phyloP scores from a whole-genome alignment of 2,797 vertebrate species.

The Lagorchestes hirsutus region DNA sequence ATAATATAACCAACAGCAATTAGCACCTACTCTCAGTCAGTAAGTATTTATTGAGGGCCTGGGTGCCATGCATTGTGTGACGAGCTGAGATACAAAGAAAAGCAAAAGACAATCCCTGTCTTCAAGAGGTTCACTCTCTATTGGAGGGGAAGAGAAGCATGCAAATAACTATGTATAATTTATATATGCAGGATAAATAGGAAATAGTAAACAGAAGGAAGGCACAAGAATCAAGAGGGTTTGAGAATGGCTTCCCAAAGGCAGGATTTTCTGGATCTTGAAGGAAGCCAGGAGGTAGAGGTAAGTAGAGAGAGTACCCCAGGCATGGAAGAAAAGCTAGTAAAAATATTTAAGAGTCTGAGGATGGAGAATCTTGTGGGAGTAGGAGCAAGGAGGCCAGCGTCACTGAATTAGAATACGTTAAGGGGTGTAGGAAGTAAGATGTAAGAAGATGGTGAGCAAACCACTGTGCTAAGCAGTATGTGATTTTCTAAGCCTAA shows the following conservation, averaged over 20 bases:
- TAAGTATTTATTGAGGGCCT: background rate
- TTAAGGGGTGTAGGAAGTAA: background rate
- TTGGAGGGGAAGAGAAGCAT: too few species aligned
- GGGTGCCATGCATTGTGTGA: background rate
- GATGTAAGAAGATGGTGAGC: background rate
- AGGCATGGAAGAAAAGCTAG: background rate
- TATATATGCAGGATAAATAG: background rate
- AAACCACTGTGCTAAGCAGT: background rate
- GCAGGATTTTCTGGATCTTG: background rate
- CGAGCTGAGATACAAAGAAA: background rate
- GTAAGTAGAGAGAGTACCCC: background rate
- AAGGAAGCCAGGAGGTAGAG: background rate
- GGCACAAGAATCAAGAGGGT: background rate
- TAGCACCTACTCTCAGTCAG: background rate
- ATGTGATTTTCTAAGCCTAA: background rate
- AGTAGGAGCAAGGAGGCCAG: background rate
- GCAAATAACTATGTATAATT: too few species aligned
- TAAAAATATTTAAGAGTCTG: background rate
- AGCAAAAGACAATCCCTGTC: background rate
- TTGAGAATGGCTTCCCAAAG: background rate
- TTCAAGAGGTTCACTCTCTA: background rate
- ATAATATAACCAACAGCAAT: conserved; percentile 21
- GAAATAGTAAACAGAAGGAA: background rate
- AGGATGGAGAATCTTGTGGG: too few species aligned
- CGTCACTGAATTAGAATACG: background rate